These are phyloP conservation scores for Steinernema hermaphroditum DNA, from an alignment of 2,888 invertebrate species.

Conservation along the genomic window DNA sequence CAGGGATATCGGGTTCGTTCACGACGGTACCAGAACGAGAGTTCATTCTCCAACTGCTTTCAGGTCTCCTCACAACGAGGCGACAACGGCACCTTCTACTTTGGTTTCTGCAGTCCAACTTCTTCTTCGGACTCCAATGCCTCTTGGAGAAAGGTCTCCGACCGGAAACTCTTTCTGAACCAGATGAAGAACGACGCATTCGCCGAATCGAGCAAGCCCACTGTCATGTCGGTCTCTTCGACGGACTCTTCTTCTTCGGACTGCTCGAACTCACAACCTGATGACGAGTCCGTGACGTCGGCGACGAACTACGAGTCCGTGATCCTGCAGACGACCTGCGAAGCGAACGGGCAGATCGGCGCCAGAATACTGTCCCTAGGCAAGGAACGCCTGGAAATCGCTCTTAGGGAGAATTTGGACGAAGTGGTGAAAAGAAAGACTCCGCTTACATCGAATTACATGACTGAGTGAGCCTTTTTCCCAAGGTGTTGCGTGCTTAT, in stretches of 20 bases:
- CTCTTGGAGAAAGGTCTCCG: not conserved
- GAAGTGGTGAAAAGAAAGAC: slow-evolving; percentile 11
- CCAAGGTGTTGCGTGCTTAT: too few species aligned
- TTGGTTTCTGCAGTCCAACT: slow-evolving; percentile 22
- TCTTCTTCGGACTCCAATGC: not conserved
- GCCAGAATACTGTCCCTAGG: slow-evolving; percentile 14
- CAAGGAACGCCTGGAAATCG: slow-evolving; percentile 2
- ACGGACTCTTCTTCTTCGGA: slow-evolving; percentile 18
- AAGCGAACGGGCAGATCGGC: not conserved
- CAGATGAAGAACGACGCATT: slow-evolving; percentile 27
- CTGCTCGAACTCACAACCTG: slow-evolving; percentile 8
- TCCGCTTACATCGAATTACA: slow-evolving; percentile 10
- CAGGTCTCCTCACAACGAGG: slow-evolving; percentile 14
- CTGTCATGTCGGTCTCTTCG: not conserved
- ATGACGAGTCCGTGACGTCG: not conserved
- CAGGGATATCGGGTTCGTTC: slow-evolving; percentile 17
- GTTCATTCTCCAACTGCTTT: too few species aligned
- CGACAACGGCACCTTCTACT: not conserved
- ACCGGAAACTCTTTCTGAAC: slow-evolving; percentile 17
- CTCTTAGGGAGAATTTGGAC: slow-evolving; percentile 7
- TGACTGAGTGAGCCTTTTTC: slow-evolving; percentile 7
- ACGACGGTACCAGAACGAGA: too few species aligned
- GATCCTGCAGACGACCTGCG: slow-evolving; percentile 14
- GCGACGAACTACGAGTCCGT: slow-evolving; percentile 7
- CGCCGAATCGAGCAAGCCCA: slow-evolving; percentile 1